Percentiles rank a stretch among this genome's conserved stretches.
phyloP scores from a whole-genome alignment of 2,113 vertebrate species.

The Cyanoramphus novaezelandiae region DNA sequence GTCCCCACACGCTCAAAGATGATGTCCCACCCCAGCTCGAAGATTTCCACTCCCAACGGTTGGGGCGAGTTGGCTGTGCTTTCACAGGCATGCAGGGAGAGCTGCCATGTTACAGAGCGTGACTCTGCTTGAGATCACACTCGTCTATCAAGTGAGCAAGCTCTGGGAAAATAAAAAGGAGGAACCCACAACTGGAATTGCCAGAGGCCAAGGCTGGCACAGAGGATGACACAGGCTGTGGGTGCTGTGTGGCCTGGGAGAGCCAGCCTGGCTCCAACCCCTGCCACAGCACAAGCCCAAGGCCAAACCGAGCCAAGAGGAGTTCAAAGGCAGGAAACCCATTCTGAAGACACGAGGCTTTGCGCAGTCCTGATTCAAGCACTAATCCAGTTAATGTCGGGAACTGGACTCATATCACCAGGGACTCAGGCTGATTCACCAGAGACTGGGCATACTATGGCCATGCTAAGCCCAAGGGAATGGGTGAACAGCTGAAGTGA shows the following conservation, averaged over 20 bases:
- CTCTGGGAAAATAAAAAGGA: conserved; percentile 9
- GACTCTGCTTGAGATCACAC: neutral
- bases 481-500: neutral
- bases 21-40: neutral
- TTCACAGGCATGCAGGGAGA: neutral
- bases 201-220: neutral
- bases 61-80: neutral
- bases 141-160: neutral
- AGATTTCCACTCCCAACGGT: neutral
- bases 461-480: neutral
- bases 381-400: neutral
- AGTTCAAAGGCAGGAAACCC: conserved; percentile 6
- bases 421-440: neutral
- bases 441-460: fast-evolving
- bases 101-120: neutral
- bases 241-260: neutral
- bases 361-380: neutral
- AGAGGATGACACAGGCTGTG: neutral
- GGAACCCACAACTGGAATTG: conserved; percentile 18
- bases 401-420: fast-evolving
- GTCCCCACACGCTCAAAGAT: neutral
- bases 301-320: neutral
- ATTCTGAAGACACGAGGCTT: neutral
- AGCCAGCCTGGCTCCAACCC: conserved; percentile 10
- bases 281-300: neutral